These are phyloP conservation scores for Calyptommatus sinebrachiatus DNA, from an alignment of 2,113 vertebrate species.

Conservation along the genomic window DNA sequence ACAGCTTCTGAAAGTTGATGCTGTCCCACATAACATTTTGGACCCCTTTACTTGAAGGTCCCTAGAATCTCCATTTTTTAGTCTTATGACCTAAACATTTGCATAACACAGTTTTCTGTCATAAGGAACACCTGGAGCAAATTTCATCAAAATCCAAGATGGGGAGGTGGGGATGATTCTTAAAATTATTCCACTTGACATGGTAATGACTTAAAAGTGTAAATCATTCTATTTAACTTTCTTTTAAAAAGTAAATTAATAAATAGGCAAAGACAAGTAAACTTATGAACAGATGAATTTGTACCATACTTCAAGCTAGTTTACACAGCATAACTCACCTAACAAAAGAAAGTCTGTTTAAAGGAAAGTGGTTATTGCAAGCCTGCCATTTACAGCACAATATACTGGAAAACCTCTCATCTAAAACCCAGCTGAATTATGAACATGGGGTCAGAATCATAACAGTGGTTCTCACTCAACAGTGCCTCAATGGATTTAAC, in stretches of 20 bases:
- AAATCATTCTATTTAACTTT: background rate
- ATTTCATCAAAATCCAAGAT: too few relatives aligned
- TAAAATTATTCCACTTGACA: too few relatives aligned
- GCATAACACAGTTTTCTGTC: too few relatives aligned
- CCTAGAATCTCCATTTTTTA: too few relatives aligned
- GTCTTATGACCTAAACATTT: too few relatives aligned
- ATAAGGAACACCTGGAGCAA: too few relatives aligned
- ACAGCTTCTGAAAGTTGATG: too few relatives aligned
- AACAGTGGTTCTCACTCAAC: background rate
- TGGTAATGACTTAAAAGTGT: too few relatives aligned
- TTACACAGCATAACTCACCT: background rate
- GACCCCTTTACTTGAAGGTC: too few relatives aligned
- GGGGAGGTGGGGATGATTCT: too few relatives aligned
- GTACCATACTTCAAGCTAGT: background rate
- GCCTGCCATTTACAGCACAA: background rate
- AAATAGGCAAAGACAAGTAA: background rate
- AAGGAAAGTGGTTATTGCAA: background rate
- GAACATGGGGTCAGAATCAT: background rate
- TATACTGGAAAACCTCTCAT: slow-evolving; percentile 6
- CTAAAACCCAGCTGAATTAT: background rate
- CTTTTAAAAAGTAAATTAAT: too few relatives aligned
- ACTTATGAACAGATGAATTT: background rate
- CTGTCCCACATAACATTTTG: too few relatives aligned
- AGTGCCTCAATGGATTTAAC: background rate
- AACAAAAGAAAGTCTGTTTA: background rate